Conservation (phyloP, 2,113 vertebrate genomes). For the Marmota flaviventris region DNA sequence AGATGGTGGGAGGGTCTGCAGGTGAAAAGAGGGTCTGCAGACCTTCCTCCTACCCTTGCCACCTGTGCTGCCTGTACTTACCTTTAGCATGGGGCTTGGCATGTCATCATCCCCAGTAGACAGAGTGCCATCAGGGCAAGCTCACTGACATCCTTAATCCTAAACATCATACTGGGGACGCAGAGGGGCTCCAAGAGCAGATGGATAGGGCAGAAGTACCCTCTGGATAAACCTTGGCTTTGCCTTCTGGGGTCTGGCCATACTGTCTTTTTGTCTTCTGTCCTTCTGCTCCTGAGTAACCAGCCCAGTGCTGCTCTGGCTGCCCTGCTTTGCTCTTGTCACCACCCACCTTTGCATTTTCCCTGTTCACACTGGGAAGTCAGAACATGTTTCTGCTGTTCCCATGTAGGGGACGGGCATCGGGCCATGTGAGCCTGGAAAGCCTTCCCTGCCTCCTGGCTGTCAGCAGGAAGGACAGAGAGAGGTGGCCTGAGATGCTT, state of each 20-base stretch:
- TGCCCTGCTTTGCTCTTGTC: neutral
- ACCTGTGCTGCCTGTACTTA: neutral
- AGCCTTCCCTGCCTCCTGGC: neutral
- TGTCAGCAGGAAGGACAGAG: neutral
- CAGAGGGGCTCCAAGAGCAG: neutral
- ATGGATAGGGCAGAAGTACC: neutral
- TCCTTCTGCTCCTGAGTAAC: neutral
- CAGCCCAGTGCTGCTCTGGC: neutral
- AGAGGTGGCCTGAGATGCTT: neutral
- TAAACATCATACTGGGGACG: neutral
- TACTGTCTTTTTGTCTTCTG: too few species aligned
- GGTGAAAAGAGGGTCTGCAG: neutral
- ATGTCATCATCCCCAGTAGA: neutral
- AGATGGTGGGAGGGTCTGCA: neutral
- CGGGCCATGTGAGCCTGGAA: conserved; percentile 16
- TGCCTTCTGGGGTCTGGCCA: neutral
- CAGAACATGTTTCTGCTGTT: neutral
- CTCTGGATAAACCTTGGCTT: neutral
- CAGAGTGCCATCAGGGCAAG: neutral
- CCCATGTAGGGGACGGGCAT: conserved; percentile 6
- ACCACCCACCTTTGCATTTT: neutral
- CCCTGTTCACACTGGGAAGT: neutral
- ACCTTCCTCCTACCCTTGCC: neutral
- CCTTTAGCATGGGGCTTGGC: neutral
- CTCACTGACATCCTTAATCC: neutral